These are phyloP conservation scores for Oreochromis grahami DNA, from an alignment of 2,797 vertebrate species.

Conservation along the genomic window DNA sequence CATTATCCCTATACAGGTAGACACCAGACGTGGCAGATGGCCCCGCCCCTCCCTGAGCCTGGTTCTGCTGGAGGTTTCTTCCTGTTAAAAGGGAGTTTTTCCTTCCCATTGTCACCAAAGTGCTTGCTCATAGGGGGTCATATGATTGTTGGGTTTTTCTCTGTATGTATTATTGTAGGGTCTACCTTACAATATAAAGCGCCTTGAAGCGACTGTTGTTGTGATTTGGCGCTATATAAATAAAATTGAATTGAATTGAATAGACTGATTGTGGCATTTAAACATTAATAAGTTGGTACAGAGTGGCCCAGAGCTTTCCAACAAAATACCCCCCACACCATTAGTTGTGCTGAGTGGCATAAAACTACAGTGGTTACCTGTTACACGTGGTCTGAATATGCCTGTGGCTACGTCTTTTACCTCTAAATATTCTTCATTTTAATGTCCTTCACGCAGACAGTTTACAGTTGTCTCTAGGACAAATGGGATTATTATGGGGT, in stretches of 20 bases:
- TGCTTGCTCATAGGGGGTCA: not conserved
- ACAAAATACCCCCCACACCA: not conserved
- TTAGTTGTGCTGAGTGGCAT: not conserved
- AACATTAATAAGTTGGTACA: not conserved
- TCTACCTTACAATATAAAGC: not conserved
- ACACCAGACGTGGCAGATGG: rapidly evolving
- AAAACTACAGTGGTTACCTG: not conserved
- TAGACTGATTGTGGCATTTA: not conserved
- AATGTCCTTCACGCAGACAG: not conserved
- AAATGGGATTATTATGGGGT: not conserved
- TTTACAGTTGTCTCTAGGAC: not conserved
- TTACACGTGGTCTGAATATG: not conserved
- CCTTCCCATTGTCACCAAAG: not conserved
- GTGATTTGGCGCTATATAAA: not conserved
- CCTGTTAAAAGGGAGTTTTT: not conserved
- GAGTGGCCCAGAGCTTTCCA: not conserved
- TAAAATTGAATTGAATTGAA: not conserved
- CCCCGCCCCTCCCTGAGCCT: not conserved
- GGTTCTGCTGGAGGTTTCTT: not conserved
- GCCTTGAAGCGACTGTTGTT: not conserved
- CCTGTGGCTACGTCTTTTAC: rapidly evolving
- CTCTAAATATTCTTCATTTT: not conserved
- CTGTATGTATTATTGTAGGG: not conserved
- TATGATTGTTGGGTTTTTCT: not conserved
- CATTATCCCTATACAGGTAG: not conserved